Base-by-base conservation (phyloP, 2,888 invertebrate species). In the Drosophila limbata region DNA sequence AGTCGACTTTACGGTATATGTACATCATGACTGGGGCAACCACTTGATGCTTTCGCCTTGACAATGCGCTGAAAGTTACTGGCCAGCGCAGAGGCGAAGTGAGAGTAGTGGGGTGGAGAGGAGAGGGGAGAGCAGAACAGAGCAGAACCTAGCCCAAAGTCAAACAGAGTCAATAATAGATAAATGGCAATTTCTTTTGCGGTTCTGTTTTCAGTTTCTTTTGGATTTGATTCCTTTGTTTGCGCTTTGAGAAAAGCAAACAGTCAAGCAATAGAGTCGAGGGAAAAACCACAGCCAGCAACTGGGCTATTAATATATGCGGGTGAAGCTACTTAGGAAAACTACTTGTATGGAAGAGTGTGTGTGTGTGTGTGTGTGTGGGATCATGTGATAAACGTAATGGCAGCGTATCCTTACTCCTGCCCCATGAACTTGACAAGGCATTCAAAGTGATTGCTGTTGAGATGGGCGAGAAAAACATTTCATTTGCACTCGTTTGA, bases 261-360 rank as follows among this genome's bases (percentile, higher is more conserved):
- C 64, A 84, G 51, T 45, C 8, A 17, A 37, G 51, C 35, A 47
- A 21, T 35, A 45, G 21, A 62, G 13, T 47, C 59, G 39, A n/a
- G 47, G 28, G 37, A 39, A 62, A 55, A 63, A 55, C 39, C 37
- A 45, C 28, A 45, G 51, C 50, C 48, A 65, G 51, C 88, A 82
- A 77, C 84, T 88, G 69, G 75, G 68, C 89, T 81, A 87, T 89
- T 89, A 84, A 89, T 84, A 89, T 89, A 89, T 89, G 88, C 88
- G 81, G 77, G 74, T 51, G 45, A 35, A 53, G 53, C 48, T 28
- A 40, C 63, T 63, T 63, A 63, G 28, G 50, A 63, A 45, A 39
- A 44, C 37, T 63, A 50, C 62, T 44, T 40, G 28, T 35, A 44
- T 11, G 28, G 31, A 40, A 19, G 19, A 17, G 33, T 19, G 33